phyloP scores from a whole-genome alignment of 2,113 vertebrate genomes.

The Varanus komodoensis region DNA sequence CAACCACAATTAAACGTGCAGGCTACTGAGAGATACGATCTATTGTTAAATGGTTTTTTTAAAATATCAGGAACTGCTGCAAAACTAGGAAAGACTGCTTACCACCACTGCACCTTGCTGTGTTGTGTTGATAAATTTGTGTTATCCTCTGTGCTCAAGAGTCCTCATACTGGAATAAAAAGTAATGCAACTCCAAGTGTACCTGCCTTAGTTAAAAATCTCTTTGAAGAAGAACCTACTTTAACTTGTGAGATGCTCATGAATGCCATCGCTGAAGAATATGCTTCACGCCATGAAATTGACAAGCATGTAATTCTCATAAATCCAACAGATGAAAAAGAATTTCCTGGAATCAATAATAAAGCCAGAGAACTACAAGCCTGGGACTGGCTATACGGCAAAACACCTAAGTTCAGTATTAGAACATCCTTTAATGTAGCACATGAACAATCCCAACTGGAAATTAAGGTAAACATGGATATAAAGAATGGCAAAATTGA shows the following conservation, averaged over 20 bases:
- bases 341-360: constrained; percentile 82
- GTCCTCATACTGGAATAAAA: constrained; percentile 83
- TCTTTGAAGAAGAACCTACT: constrained; percentile 85
- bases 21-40: constrained; percentile 87
- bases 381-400: constrained; percentile 96
- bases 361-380: constrained; percentile 81
- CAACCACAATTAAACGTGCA: constrained; percentile 82
- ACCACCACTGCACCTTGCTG: constrained; percentile 95
- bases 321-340: constrained; percentile 83
- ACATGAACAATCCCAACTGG: constrained; percentile 61
- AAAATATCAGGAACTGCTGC: constrained; percentile 97
- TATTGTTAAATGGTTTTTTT: constrained; percentile 84
- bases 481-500: constrained; percentile 87
- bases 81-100: constrained; percentile 88
- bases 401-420: constrained; percentile 89
- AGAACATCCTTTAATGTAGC: constrained; percentile 76
- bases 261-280: constrained; percentile 83
- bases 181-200: constrained; percentile 93
- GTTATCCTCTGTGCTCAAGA: constrained; percentile 83
- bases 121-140: constrained; percentile 81
- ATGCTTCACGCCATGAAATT: constrained; percentile 78
- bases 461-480: constrained; percentile 79
- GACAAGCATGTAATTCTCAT: constrained; percentile 72
- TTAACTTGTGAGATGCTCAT: constrained; percentile 83
- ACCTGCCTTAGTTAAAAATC: constrained; percentile 87